Evolutionary conservation across 2,113 vertebrate species (phyloP).

Genomic region (Chaetorhynchus papuensis): DNA sequence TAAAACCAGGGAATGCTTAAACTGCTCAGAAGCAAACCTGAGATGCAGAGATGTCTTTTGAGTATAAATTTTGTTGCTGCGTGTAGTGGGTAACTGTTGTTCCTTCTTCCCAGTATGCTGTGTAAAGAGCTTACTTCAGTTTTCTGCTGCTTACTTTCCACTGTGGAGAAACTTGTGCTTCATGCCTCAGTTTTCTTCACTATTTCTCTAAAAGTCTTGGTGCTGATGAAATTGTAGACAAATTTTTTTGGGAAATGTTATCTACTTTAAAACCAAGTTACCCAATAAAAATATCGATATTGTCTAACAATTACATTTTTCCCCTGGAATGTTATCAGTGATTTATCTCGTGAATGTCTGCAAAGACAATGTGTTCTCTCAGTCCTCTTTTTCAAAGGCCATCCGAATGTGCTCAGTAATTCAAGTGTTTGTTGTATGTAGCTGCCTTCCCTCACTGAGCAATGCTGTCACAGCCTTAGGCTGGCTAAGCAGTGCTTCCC

Average conservation of each 20-base stretch:
- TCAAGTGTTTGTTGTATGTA: not conserved
- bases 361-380: not conserved
- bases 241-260: not conserved
- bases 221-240: not conserved
- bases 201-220: not conserved
- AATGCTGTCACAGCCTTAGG: not conserved
- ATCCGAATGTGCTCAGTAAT: not conserved
- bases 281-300: not conserved
- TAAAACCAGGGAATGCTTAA: not conserved
- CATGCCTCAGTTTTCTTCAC: not conserved
- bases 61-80: not conserved
- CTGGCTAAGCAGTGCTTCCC: not conserved
- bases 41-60: not conserved
- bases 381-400: not conserved
- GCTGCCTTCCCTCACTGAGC: not conserved
- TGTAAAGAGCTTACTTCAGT: not conserved
- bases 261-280: not conserved
- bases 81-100: not conserved
- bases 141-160: not conserved
- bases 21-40: not conserved
- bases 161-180: not conserved
- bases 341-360: not conserved
- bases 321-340: not conserved
- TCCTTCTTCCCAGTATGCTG: not conserved
- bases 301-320: not conserved